Evolutionary conservation across 2,113 vertebrate species (phyloP).

Genomic region (Rhabdornis inornatus): DNA sequence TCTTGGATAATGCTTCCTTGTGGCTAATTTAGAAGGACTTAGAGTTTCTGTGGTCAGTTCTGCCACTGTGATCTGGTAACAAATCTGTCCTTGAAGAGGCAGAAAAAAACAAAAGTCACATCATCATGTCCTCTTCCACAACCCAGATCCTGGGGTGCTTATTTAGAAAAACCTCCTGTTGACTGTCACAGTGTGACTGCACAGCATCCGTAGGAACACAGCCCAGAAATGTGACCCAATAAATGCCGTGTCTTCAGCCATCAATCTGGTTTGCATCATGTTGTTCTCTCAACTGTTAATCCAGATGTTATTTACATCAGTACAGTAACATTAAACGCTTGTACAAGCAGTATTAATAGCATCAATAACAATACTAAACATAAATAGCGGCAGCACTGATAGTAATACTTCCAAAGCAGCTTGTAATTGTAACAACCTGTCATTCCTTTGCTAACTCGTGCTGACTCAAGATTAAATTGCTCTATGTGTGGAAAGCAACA

Average conservation of each 20-base stretch:
- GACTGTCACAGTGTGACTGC: neutral
- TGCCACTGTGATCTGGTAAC: constrained; percentile 9
- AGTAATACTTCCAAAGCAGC: constrained; percentile 63
- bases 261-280: constrained; percentile 39
- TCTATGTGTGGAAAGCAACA: constrained; percentile 52
- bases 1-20: neutral
- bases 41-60: neutral
- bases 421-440: constrained; percentile 68
- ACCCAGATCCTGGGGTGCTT: neutral
- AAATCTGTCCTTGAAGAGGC: constrained; percentile 1
- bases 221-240: constrained; percentile 34
- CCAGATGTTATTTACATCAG: constrained; percentile 63
- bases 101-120: neutral
- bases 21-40: constrained; percentile 10
- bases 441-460: constrained; percentile 58
- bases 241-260: neutral
- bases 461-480: constrained; percentile 69
- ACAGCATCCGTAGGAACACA: neutral
- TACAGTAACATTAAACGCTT: constrained; percentile 55
- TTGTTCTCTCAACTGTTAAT: constrained; percentile 48
- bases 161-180: neutral
- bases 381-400: constrained; percentile 50
- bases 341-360: constrained; percentile 55
- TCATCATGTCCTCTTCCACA: neutral
- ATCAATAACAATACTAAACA: constrained; percentile 61